Base-by-base conservation (phyloP, 2,797 vertebrate species). In the Ptychadena robeensis region DNA sequence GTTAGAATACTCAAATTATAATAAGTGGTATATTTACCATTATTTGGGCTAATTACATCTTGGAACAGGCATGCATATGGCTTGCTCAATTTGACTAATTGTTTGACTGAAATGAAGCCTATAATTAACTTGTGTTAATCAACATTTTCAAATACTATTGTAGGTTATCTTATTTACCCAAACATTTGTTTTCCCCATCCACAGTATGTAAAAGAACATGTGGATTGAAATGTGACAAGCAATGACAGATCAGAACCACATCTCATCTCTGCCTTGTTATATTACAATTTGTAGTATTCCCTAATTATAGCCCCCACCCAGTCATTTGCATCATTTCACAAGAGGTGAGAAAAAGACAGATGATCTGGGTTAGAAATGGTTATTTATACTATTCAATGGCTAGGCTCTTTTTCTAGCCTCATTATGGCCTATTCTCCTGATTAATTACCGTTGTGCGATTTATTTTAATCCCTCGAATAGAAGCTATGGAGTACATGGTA, bases 391-490 rank as follows among this genome's bases (percentile, higher is more conserved):
- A 80, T 85, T 75, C 61, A 83, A 72, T 83, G 38, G 59, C 32
- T 40, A n/a, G 59, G 61, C 68, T n/a, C n/a, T 48, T 65, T 65
- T 44, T 14, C 74, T 73, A 53, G 30, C n/a, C 72, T 80, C 82
- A 85, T 85, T 85, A 85, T 31, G 78, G 66, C 72, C 71, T 74
- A 85, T 75, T 85, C 82, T 80, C 75, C 32, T 61, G 69, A 73
- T 83, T 79, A 83, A 83, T 83, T 83, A 79, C 27, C 73, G 75
- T 35, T 73, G 61, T 72, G 75, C 35, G 18, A 70, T 76, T 79
- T 66, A 57, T 48, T 78, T 72, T 66, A 72, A 78, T 44, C 63
- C 32, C 14, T 80, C 35, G 67, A 63, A 61, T 27, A 63, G 35
- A 28, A 28, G 32, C 71, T 79, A 70, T 71, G 53, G 65, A 70